Conservation (phyloP, 2,797 vertebrate genomes). For the Sphenopsis melanotis region DNA sequence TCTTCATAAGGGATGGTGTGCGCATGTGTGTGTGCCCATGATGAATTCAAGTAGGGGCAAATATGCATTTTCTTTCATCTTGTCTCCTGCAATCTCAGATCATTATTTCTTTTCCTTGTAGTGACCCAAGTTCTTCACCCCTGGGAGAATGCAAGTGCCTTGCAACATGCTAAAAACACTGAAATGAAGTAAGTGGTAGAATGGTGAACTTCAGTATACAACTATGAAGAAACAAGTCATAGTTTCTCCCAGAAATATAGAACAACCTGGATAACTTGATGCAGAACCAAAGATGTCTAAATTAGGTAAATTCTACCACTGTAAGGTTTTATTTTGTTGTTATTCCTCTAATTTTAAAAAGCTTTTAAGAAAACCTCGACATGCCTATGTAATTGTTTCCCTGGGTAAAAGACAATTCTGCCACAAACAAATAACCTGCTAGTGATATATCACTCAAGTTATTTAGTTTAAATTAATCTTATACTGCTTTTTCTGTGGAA, state of each 20-base stretch:
- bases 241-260: neutral
- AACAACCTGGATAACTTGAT: neutral
- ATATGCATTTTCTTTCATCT: neutral
- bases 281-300: neutral
- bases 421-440: neutral
- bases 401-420: neutral
- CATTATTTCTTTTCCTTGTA: neutral
- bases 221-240: neutral
- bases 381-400: neutral
- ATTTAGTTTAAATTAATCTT: neutral
- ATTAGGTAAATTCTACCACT: neutral
- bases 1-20: neutral
- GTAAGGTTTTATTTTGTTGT: neutral
- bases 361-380: neutral
- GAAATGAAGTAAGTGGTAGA: neutral
- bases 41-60: accelerated
- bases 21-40: neutral
- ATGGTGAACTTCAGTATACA: neutral
- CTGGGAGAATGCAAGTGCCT: neutral
- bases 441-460: neutral
- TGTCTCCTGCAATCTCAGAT: neutral
- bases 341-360: neutral
- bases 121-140: neutral
- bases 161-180: neutral
- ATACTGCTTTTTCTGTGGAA: neutral